phyloP scores from a whole-genome alignment of 2,888 invertebrate genomes.

The Galerucella pusilla region DNA sequence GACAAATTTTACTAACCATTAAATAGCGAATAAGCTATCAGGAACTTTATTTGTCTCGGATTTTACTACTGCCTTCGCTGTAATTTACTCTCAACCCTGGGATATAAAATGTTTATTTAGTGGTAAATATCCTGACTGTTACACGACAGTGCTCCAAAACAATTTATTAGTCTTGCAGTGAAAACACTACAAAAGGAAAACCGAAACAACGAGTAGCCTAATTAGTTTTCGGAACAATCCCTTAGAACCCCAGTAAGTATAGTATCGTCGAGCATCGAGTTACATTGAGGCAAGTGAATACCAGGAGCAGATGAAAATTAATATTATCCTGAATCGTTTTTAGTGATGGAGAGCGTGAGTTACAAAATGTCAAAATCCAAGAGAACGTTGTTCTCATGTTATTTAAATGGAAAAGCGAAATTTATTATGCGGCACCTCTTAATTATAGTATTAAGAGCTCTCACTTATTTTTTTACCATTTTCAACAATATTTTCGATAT shows the following conservation, averaged over 20 bases:
- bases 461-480: no score
- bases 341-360: not conserved
- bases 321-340: not conserved
- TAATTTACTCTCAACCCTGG: not conserved
- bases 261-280: constrained; percentile 2
- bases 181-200: constrained; percentile 10
- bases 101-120: constrained; percentile 7
- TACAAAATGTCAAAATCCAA: no score
- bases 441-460: no score
- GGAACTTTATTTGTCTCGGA: not conserved
- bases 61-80: not conserved
- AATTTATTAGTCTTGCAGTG: constrained; percentile 11
- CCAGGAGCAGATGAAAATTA: not conserved
- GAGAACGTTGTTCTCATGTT: no score
- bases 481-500: no score
- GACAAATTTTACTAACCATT: not conserved
- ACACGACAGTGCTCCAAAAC: constrained; percentile 3
- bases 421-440: no score
- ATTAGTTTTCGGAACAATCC: constrained; percentile 13
- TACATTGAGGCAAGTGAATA: not conserved
- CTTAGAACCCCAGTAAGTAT: constrained; percentile 5
- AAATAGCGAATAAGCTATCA: not conserved
- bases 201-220: not conserved
- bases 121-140: constrained; percentile 5
- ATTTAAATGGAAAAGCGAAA: not conserved